Base-by-base conservation (phyloP, 2,888 invertebrate species). In the Apomyelois bistriatella region DNA sequence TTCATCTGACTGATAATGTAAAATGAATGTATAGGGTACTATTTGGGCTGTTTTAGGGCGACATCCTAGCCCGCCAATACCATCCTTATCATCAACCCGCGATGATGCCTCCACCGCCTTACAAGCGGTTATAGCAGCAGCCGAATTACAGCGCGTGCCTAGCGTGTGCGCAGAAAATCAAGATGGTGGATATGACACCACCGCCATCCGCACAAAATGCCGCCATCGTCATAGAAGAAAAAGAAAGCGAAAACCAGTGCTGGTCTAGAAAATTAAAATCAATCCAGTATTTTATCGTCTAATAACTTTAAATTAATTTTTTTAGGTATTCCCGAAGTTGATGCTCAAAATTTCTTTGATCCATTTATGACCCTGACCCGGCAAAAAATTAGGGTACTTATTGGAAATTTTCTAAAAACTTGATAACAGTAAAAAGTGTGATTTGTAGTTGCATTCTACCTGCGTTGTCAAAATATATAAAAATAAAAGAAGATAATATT, bases 71-170 rank as follows among this genome's bases (percentile, higher is more conserved):
- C 74, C 85, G 85, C 72, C 87, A 86, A 74, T 85, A 83, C 76
- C 88, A 89, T 65, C 88, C 89, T 69, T 85, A 78, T 71, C 88
- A 87, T 74, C 89, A 88, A 75, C 88, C 88, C 53, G 77, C 85
- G 62, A 63, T 71, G 58, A 70, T 77, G 77, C 80, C 82, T 46
- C 85, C 86, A 59, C 82, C 82, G 61, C 72, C 74, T 53, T 79
- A 77, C 82, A 84, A 85, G 70, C 84, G 85, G 76, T 90, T 90
- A 87, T 89, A 90, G 88, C 90, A 90, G 75, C 81, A 68, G 71
- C 74, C 60, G 41, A 67, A 43, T 38, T 48, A 48, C 55, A 54
- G 53, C 49, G 40, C 53, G 55, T 63, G 60, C 66, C 66, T 64
- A 61, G 57, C 65, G 57, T 48, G 57, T 48, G 57, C 61, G 53